phyloP scores from a whole-genome alignment of 2,888 invertebrate genomes.

The Tiliacea aurago region DNA sequence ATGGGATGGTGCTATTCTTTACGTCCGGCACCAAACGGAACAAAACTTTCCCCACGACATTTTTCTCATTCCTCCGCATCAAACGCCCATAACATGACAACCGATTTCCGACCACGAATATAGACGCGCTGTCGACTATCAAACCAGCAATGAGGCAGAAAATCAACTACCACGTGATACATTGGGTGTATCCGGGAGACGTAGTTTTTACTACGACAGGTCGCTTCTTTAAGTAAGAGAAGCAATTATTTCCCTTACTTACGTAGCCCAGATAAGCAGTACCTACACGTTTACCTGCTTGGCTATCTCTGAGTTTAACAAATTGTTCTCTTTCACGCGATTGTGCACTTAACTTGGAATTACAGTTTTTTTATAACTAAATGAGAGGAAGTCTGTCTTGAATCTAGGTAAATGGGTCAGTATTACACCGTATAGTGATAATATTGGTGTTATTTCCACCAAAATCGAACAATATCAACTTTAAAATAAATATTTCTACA shows the following conservation, averaged over 20 bases:
- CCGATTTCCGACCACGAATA: too few species aligned
- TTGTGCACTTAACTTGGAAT: constrained; percentile 32
- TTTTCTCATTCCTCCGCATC: too few species aligned
- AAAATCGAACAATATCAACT: not conserved
- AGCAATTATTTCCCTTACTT: constrained; percentile 42
- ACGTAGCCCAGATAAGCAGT: constrained; percentile 38
- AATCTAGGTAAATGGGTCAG: not conserved
- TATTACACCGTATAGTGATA: not conserved
- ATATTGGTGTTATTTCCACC: too few species aligned
- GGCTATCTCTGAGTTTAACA: constrained; percentile 31
- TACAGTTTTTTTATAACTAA: constrained; percentile 8
- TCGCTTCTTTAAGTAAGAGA: constrained; percentile 39
- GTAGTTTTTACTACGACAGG: not conserved
- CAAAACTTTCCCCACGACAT: too few species aligned
- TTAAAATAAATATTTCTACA: not conserved
- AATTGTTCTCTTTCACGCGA: constrained; percentile 44
- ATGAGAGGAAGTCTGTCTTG: not conserved
- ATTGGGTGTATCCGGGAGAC: constrained; percentile 20
- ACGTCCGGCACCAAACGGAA: too few species aligned
- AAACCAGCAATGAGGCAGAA: not conserved
- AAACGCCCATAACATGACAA: too few species aligned
- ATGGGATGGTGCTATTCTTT: too few species aligned
- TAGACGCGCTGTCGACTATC: not conserved
- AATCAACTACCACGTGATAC: not conserved
- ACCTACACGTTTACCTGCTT: constrained; percentile 24